Evolutionary conservation across 2,113 vertebrate genomes (phyloP).

Genomic region (Sander lucioperca): DNA sequence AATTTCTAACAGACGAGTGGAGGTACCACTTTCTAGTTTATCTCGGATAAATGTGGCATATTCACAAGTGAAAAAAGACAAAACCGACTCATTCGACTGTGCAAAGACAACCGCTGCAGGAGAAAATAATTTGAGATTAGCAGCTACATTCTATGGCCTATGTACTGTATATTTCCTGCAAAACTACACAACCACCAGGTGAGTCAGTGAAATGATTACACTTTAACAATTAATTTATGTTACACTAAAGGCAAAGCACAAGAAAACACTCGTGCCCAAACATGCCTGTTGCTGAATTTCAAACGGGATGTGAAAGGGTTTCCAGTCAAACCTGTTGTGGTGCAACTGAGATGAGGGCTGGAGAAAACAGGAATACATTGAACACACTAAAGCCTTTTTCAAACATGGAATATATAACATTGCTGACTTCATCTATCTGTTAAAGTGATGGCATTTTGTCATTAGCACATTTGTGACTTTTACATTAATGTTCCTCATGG

Average conservation of each 20-base stretch:
- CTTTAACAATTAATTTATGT: constrained; percentile 67
- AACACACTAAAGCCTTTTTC: constrained; percentile 2
- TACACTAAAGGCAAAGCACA: constrained; percentile 32
- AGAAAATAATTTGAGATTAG: constrained; percentile 35
- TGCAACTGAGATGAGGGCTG: constrained; percentile 27
- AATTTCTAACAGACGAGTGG: constrained; percentile 26
- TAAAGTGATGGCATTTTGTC: background rate
- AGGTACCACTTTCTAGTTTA: constrained; percentile 23
- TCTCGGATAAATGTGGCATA: constrained; percentile 27
- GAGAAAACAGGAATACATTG: constrained; percentile 17
- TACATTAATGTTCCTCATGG: background rate
- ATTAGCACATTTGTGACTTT: background rate
- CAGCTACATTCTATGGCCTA: background rate
- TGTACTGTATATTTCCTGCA: background rate
- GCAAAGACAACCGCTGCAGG: constrained; percentile 5
- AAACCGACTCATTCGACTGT: constrained; percentile 31
- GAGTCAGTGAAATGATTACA: constrained; percentile 46
- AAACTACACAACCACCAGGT: constrained; percentile 25
- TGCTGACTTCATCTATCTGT: background rate
- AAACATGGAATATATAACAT: background rate
- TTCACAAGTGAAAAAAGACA: constrained; percentile 23
- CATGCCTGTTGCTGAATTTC: constrained; percentile 55
- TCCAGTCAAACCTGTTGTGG: constrained; percentile 75
- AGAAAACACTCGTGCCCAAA: constrained; percentile 58
- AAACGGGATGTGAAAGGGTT: constrained; percentile 41